These are phyloP conservation scores for Charina bottae DNA, from an alignment of 2,113 vertebrate species.

Conservation along the genomic window DNA sequence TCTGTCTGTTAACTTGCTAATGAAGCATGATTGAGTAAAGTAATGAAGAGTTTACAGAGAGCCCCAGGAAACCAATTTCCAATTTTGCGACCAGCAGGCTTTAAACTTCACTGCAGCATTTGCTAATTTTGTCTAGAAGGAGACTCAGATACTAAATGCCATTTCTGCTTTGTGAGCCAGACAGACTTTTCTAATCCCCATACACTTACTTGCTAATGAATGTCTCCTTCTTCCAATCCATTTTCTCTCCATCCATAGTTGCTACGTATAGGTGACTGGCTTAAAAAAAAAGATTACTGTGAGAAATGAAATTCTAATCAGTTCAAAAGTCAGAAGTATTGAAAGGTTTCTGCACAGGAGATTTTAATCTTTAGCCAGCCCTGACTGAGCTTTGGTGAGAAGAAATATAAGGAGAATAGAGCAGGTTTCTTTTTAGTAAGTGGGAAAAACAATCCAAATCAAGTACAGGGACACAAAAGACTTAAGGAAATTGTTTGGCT, in stretches of 20 bases:
- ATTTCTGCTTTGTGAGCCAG: conserved; percentile 70
- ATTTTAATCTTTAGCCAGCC: conserved; percentile 59
- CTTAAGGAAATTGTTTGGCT: neutral
- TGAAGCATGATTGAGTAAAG: conserved; percentile 84
- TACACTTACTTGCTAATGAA: conserved; percentile 69
- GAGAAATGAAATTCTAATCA: conserved; percentile 70
- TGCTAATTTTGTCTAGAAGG: conserved; percentile 78
- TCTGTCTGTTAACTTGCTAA: conserved; percentile 90
- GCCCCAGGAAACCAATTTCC: conserved; percentile 85
- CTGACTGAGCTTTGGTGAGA: conserved; percentile 37
- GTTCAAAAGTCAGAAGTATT: conserved; percentile 62
- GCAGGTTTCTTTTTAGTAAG: conserved; percentile 28
- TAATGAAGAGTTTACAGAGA: conserved; percentile 88
- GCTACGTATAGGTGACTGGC: conserved; percentile 67
- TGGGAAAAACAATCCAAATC: neutral
- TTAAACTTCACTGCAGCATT: conserved; percentile 74
- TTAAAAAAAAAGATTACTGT: conserved; percentile 54
- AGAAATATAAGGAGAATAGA: conserved; percentile 39
- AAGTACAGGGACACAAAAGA: conserved; percentile 19
- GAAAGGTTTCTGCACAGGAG: conserved; percentile 37
- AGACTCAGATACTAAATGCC: conserved; percentile 74
- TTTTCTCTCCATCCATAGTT: conserved; percentile 64
- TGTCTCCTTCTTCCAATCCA: conserved; percentile 61
- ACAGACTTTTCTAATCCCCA: conserved; percentile 68
- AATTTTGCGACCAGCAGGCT: conserved; percentile 84